Evolutionary conservation across 2,797 vertebrate species (phyloP), one percentile per base, ranked within the genome.

Genomic region (Lacerta bilineata): DNA sequence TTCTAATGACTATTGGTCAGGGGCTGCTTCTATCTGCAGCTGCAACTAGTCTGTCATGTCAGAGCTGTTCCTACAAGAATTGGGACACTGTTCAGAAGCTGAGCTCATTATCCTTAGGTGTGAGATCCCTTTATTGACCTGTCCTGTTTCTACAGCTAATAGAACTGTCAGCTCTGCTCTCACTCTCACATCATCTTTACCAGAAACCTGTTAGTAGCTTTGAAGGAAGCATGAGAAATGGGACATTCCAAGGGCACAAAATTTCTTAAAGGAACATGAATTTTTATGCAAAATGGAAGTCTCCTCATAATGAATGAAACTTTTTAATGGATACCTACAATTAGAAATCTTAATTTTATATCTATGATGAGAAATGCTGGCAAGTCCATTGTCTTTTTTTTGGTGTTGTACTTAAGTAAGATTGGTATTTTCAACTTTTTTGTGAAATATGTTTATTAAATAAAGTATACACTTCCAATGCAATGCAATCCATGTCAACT

Each of bases 111-210:
- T 92, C 91, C 90, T 81, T 81, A 93, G 91, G 94, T 92, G 89
- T 87, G 87, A 92, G 77, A 86, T 74, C 1, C 1, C 83, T 84
- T 86, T 86, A 80, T 90, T 95, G 8, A 0, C 91, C 91, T 3
- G 4, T 93, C 91, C 93, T 93, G 82, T 80, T 93, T 93, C 89
- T 94, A 79, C 79, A 90, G 90, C 87, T 97, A 96, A 96, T 95
- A 94, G 95, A 96, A 88, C 95, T 96, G 94, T 96, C 96, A 95
- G 93, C 50, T 86, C 55, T 0, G 0, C 91, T 94, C 95, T 93
- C 96, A 94, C 46, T 95, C 2, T 0, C 92, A 88, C 93, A 90
- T 95, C 92, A 90, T 83, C 81, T 85, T 8, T 0, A 55, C 80
- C 92, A 88, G 41, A 81, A 93, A 91, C 23, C 83, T 8, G 93